A percentile compares a stretch with the other conserved stretches of the same genome.
Conservation (phyloP, 2,113 vertebrate species). For the Rhinolophus sinicus region DNA sequence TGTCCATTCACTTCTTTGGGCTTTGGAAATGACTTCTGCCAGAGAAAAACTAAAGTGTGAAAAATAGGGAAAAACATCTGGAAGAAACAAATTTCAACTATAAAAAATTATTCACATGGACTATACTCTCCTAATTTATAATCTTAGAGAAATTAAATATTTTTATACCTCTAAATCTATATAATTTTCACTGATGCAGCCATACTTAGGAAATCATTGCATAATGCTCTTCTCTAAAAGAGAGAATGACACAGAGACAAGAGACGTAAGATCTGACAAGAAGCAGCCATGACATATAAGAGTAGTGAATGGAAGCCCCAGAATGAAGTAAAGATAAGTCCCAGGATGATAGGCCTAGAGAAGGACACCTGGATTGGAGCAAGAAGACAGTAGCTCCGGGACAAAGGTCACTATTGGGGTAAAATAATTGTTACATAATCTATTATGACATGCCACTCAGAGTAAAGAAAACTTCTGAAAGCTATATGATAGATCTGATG, state of each 20-base stretch:
- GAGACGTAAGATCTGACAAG: not conserved
- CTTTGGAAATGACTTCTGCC: not conserved
- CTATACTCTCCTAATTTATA: not conserved
- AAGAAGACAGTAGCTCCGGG: not conserved
- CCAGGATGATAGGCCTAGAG: not conserved
- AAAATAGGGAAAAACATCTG: not conserved
- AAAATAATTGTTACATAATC: not conserved
- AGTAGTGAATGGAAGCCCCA: not conserved
- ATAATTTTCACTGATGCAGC: not conserved
- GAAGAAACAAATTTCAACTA: not conserved
- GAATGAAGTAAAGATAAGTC: not conserved
- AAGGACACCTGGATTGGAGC: not conserved
- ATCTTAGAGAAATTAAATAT: not conserved
- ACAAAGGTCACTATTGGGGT: not conserved
- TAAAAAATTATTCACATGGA: not conserved
- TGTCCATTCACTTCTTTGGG: not conserved
- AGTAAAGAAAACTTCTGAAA: constrained; percentile 1
- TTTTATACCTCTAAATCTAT: not conserved
- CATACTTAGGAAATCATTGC: not conserved
- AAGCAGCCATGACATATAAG: not conserved
- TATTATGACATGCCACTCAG: not conserved
- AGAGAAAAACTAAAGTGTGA: not conserved
- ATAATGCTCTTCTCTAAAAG: not conserved
- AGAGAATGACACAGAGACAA: not conserved
- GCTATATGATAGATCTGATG: not conserved